These are phyloP conservation scores for Manis pentadactyla DNA, from an alignment of 2,797 vertebrate genomes.

Conservation along the genomic window DNA sequence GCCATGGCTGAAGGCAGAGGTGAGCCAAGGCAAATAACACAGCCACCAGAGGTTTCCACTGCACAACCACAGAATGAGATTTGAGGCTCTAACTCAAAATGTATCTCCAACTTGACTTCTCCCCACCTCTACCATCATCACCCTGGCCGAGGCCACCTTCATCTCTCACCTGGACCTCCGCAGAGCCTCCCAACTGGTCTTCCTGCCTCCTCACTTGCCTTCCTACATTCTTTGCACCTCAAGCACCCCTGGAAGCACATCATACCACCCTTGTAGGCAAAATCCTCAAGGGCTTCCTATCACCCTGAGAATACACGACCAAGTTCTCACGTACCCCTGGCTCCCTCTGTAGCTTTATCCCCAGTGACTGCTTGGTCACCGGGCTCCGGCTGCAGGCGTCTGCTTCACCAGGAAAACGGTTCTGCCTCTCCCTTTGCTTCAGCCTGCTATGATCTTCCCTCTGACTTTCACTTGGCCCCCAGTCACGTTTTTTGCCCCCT, in stretches of 20 bases:
- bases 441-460: neutral
- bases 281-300: neutral
- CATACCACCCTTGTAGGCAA: neutral
- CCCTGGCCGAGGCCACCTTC: neutral
- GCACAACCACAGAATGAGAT: neutral
- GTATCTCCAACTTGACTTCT: neutral
- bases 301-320: neutral
- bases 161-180: neutral
- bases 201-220: neutral
- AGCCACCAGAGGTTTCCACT: neutral
- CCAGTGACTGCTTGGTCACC: rapidly evolving
- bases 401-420: too few species aligned
- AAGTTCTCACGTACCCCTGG: neutral
- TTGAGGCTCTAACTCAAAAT: neutral
- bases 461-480: neutral
- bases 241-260: neutral
- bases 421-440: neutral
- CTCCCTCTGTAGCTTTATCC: neutral
- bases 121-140: neutral
- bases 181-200: neutral
- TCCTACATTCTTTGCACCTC: neutral
- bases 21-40: neutral
- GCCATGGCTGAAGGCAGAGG: neutral
- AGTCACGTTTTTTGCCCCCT: neutral
- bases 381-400: neutral